A percentile compares a stretch with the other conserved stretches of the same genome.
Conservation (phyloP, 2,113 vertebrate species). For the Scalopus aquaticus region DNA sequence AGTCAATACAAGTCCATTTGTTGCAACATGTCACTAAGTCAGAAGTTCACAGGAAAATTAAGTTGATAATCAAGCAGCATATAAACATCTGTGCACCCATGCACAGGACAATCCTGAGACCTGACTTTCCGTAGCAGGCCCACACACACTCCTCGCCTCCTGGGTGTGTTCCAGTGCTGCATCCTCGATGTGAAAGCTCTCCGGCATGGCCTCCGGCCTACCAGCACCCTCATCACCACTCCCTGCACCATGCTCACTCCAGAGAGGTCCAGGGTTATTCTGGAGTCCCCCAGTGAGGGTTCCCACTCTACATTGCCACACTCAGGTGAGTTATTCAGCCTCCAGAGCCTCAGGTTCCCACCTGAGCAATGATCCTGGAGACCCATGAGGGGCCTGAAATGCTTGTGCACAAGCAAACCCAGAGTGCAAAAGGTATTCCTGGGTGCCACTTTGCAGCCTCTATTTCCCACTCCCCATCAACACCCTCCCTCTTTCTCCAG, state of each 20-base stretch:
- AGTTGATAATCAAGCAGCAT: no score
- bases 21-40: background rate
- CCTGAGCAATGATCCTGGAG: background rate
- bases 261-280: background rate
- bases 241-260: background rate
- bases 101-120: background rate
- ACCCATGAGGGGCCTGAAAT: background rate
- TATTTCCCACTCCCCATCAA: accelerated
- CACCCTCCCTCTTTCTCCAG: background rate
- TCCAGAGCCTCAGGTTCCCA: background rate
- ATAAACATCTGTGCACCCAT: accelerated
- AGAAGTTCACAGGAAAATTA: background rate
- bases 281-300: background rate
- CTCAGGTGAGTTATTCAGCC: background rate
- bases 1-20: background rate
- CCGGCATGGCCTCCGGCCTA: background rate
- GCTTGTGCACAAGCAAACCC: background rate
- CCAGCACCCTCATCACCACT: background rate
- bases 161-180: background rate
- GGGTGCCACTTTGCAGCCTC: no score
- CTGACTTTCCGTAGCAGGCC: no score
- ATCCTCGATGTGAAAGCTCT: background rate
- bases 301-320: no score
- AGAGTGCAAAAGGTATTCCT: no score
- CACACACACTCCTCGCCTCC: background rate